Percentiles rank a stretch among this genome's conserved stretches.
Evolutionary conservation across 53 echinoderm and acorn worm genomes (phyloP).

Genomic region (Astropecten irregularis): DNA sequence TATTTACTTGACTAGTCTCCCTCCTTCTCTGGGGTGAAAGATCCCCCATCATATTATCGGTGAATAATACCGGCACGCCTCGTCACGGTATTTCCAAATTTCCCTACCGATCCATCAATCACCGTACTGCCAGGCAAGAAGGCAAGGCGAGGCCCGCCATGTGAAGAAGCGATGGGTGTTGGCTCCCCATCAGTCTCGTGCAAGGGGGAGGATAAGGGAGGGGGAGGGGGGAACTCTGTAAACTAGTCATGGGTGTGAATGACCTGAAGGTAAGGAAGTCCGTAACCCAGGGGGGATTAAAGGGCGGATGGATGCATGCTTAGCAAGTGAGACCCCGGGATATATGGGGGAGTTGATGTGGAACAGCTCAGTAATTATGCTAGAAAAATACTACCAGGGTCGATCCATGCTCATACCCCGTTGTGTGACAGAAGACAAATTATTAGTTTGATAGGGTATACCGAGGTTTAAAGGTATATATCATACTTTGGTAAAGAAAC

Average conservation of each 20-base stretch:
- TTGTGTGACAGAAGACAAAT: too few relatives aligned
- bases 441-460: too few relatives aligned
- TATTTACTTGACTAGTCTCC: too few relatives aligned
- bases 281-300: slow-evolving; percentile 31
- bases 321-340: neutral
- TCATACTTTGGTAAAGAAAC: too few relatives aligned
- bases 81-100: slow-evolving; percentile 8
- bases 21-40: too few relatives aligned
- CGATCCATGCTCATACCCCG: too few relatives aligned
- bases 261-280: slow-evolving; percentile 50
- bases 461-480: too few relatives aligned
- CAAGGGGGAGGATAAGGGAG: too few relatives aligned
- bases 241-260: slow-evolving; percentile 56
- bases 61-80: neutral
- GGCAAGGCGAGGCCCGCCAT: too few relatives aligned
- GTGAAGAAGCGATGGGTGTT: too few relatives aligned
- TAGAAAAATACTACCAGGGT: slow-evolving; percentile 17
- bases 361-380: slow-evolving; percentile 7
- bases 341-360: slow-evolving; percentile 22
- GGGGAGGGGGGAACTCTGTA: slow-evolving; percentile 10
- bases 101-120: slow-evolving; percentile 13
- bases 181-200: too few relatives aligned
- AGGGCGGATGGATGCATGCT: neutral
- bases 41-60: too few relatives aligned
- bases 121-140: neutral